A percentile compares a stretch with the other conserved stretches of the same genome.
These are phyloP conservation scores for Herminia tarsipennalis DNA, from an alignment of 2,888 invertebrate species.

Conservation along the genomic window DNA sequence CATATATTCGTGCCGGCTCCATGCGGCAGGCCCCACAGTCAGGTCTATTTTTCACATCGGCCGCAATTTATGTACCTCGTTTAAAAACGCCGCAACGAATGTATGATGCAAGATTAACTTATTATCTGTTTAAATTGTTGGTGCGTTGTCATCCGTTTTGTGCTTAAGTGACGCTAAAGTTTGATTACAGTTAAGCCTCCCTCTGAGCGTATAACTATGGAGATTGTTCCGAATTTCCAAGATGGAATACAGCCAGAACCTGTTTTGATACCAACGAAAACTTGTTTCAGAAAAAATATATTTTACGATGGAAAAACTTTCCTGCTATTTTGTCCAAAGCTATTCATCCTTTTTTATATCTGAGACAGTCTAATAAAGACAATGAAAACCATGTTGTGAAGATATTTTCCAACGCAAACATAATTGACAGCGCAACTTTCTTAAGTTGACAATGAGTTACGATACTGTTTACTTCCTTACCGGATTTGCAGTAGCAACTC, in stretches of 20 bases:
- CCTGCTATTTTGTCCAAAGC: conserved; percentile 11
- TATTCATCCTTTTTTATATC: conserved; percentile 26
- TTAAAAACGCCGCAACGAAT: conserved; percentile 56
- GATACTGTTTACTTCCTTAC: too few species aligned
- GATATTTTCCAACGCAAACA: too few species aligned
- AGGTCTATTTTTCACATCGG: conserved; percentile 66
- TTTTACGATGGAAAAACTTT: conserved; percentile 20
- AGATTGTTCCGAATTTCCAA: conserved; percentile 28
- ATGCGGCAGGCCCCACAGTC: conserved; percentile 39
- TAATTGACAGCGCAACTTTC: too few species aligned
- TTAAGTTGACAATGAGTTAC: too few species aligned
- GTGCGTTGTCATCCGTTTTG: conserved; percentile 37
- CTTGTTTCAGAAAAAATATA: conserved; percentile 25
- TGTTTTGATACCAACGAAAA: conserved; percentile 14
- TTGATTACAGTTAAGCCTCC: conserved; percentile 33
- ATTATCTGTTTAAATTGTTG: conserved; percentile 60
- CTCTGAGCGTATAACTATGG: conserved; percentile 9
- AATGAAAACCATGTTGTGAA: too few species aligned
- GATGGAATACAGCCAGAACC: conserved; percentile 30
- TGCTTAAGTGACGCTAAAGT: conserved; percentile 37
- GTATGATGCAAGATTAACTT: conserved; percentile 69
- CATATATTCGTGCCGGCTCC: conserved; percentile 51
- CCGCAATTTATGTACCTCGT: conserved; percentile 68
- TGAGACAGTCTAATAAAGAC: not conserved
- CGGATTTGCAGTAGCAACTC: too few species aligned